phyloP scores from a whole-genome alignment of 2,797 vertebrate species.

The Florisuga fusca region DNA sequence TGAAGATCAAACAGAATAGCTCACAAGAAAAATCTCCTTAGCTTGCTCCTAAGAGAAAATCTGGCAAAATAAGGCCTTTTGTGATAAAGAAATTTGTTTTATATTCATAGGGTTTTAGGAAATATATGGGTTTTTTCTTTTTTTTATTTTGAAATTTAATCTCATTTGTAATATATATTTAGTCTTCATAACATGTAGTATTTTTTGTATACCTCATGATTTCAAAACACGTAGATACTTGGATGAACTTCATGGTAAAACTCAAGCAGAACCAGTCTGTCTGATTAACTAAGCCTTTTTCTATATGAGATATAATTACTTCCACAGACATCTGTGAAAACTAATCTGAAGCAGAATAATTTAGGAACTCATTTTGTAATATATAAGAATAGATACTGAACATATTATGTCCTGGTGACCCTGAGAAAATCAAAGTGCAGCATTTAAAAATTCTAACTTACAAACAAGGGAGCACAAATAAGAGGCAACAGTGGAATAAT shows the following conservation, averaged over 20 bases:
- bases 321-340: neutral
- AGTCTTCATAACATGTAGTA: neutral
- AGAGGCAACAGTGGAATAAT: neutral
- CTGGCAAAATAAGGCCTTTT: neutral
- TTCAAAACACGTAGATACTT: fast-evolving
- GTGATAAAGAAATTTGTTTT: neutral
- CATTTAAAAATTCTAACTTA: neutral
- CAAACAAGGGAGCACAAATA: neutral
- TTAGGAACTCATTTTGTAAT: neutral
- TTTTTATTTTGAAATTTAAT: neutral
- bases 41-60: neutral
- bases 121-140: neutral
- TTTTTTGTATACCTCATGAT: neutral
- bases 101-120: neutral
- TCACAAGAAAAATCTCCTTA: neutral
- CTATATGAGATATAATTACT: neutral
- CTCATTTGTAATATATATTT: neutral
- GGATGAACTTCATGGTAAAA: neutral
- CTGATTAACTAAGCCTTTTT: neutral
- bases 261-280: neutral
- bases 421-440: neutral
- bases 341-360: neutral
- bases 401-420: neutral
- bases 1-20: neutral
- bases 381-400: neutral